These are phyloP conservation scores for Tenebrosternarchus preto DNA, from an alignment of 2,113 vertebrate species.

Conservation along the genomic window DNA sequence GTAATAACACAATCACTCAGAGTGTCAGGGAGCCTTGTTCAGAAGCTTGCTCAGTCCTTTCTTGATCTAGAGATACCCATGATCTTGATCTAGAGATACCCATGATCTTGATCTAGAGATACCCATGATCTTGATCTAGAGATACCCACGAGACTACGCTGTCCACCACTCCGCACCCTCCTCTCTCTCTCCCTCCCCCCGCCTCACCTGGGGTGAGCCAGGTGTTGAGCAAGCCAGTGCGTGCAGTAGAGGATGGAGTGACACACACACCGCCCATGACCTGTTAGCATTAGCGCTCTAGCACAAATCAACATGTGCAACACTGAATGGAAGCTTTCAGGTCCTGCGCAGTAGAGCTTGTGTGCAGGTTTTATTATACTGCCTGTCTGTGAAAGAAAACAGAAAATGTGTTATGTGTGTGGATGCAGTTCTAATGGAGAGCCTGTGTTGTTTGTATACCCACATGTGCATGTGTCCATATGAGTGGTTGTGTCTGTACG, in stretches of 20 bases:
- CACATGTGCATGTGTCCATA: not conserved
- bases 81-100: slow-evolving; percentile 11
- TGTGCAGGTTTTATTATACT: not conserved
- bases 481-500: not conserved
- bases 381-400: no score
- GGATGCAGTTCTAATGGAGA: not conserved
- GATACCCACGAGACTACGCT: not conserved
- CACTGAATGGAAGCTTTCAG: not conserved
- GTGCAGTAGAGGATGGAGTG: not conserved
- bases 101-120: not conserved
- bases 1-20: slow-evolving; percentile 51
- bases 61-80: slow-evolving; percentile 3
- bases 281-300: not conserved
- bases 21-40: slow-evolving; percentile 35
- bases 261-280: not conserved
- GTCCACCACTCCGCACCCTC: not conserved
- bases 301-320: not conserved
- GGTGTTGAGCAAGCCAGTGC: not conserved
- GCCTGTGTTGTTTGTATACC: slow-evolving; percentile 19
- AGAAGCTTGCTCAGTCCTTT: slow-evolving; percentile 31
- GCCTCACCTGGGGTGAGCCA: not conserved
- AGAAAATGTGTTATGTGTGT: not conserved
- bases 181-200: not conserved
- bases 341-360: not conserved
- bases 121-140: no score